A percentile compares a stretch with the other conserved stretches of the same genome.
phyloP scores from a whole-genome alignment of 2,888 invertebrate genomes.

The Dermolepida albohirtum region DNA sequence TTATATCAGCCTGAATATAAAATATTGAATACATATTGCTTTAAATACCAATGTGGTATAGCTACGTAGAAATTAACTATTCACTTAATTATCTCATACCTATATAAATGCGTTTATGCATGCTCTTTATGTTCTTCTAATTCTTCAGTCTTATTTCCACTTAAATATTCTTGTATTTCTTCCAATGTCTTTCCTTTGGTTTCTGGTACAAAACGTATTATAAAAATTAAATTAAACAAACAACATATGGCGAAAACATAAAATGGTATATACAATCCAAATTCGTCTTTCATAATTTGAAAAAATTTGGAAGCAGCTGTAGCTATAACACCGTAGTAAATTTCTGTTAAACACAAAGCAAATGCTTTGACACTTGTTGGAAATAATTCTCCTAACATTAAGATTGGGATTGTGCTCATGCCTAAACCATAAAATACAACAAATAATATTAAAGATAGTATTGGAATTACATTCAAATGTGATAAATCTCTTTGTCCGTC shows the following conservation, averaged over 20 bases:
- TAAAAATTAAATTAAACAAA: constrained; percentile 71
- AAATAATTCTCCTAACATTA: constrained; percentile 67
- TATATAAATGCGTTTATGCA: not conserved
- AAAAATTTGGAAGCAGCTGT: constrained; percentile 65
- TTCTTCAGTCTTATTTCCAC: constrained; percentile 57
- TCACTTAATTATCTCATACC: not conserved
- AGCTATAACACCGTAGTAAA: constrained; percentile 64
- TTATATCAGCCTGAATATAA: too few relatives aligned
- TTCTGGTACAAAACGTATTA: constrained; percentile 73
- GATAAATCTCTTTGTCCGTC: constrained; percentile 58
- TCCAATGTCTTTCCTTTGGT: constrained; percentile 79
- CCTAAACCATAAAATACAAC: constrained; percentile 65
- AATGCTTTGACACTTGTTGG: constrained; percentile 67
- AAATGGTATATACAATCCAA: constrained; percentile 74
- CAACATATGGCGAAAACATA: constrained; percentile 74
- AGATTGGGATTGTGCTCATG: constrained; percentile 65
- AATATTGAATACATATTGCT: too few relatives aligned
- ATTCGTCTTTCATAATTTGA: constrained; percentile 67
- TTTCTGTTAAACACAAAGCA: constrained; percentile 67
- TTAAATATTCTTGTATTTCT: constrained; percentile 74
- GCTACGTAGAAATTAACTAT: too few relatives aligned
- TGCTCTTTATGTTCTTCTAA: not conserved
- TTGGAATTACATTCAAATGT: constrained; percentile 62
- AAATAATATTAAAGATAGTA: constrained; percentile 63
- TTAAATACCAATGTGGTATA: too few relatives aligned